Conservation (phyloP, 2,113 vertebrate species). For the Phyllopteryx taeniolatus region DNA sequence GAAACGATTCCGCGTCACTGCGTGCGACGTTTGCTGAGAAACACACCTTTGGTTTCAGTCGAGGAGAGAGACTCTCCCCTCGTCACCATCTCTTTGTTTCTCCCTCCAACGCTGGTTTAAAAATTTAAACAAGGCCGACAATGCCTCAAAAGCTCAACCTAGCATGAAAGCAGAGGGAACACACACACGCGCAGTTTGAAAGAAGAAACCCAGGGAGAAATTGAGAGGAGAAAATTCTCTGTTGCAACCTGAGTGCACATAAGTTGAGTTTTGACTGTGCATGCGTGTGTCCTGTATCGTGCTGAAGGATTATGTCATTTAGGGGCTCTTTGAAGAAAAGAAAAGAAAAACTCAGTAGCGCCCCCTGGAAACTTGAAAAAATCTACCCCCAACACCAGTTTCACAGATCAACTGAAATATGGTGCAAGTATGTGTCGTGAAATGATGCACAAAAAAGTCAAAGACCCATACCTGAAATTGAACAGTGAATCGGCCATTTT, state of each 20-base stretch:
- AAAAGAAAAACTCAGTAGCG: not conserved
- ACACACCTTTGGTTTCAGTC: conserved; percentile 60
- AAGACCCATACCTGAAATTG: no score
- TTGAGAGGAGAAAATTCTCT: conserved; percentile 14
- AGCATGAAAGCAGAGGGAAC: conserved; percentile 62
- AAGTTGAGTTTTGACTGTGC: not conserved
- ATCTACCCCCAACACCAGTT: not conserved
- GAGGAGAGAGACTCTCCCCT: conserved; percentile 43
- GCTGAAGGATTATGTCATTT: not conserved
- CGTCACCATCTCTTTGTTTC: conserved; percentile 60
- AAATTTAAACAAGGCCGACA: conserved; percentile 70
- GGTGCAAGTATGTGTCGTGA: not conserved
- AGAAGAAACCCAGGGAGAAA: conserved; percentile 43
- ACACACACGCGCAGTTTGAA: conserved; percentile 47
- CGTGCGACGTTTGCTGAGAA: conserved; percentile 61
- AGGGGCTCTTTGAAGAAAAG: not conserved
- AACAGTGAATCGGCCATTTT: no score
- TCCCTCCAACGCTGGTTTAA: conserved; percentile 54
- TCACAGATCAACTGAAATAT: not conserved
- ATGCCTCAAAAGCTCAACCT: conserved; percentile 66
- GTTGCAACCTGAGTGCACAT: not conserved
- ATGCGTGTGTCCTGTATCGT: not conserved
- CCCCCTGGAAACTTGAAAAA: no score
- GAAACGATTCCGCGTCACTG: conserved; percentile 57
- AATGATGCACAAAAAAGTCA: not conserved